phyloP scores from a whole-genome alignment of 2,888 invertebrate species.

The Ormyrus labotus region DNA sequence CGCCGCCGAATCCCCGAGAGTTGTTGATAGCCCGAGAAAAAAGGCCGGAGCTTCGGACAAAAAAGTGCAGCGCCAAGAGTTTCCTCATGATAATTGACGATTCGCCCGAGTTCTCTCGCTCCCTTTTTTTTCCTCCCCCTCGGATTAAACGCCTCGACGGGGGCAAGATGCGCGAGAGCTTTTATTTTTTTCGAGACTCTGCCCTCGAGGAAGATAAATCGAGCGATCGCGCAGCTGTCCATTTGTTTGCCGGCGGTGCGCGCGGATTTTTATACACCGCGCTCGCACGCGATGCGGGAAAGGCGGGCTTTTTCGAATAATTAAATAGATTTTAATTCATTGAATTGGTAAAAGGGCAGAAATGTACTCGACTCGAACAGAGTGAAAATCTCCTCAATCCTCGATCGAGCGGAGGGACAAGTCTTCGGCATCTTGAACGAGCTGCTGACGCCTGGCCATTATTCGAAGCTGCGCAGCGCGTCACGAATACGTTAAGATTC shows the following conservation, averaged over 20 bases:
- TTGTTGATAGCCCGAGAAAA: constrained; percentile 59
- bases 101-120: background rate
- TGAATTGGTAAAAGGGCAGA: too few relatives aligned
- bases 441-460: constrained; percentile 67
- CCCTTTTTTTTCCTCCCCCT: constrained; percentile 9
- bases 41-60: constrained; percentile 1
- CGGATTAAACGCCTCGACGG: background rate
- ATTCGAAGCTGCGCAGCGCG: constrained; percentile 17
- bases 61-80: constrained; percentile 27
- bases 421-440: constrained; percentile 40
- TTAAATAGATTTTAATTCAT: too few relatives aligned
- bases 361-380: too few relatives aligned
- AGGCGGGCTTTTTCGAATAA: background rate
- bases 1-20: constrained; percentile 64
- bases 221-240: constrained; percentile 2
- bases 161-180: too few relatives aligned
- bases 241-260: background rate
- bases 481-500: constrained; percentile 64
- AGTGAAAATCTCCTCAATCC: background rate
- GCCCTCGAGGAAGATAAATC: constrained; percentile 25
- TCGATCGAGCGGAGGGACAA: background rate
- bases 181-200: too few relatives aligned
- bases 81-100: constrained; percentile 52
- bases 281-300: background rate
- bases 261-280: constrained; percentile 15